Base-by-base conservation (phyloP, 2,113 vertebrate species). In the Cygnus buccinator region DNA sequence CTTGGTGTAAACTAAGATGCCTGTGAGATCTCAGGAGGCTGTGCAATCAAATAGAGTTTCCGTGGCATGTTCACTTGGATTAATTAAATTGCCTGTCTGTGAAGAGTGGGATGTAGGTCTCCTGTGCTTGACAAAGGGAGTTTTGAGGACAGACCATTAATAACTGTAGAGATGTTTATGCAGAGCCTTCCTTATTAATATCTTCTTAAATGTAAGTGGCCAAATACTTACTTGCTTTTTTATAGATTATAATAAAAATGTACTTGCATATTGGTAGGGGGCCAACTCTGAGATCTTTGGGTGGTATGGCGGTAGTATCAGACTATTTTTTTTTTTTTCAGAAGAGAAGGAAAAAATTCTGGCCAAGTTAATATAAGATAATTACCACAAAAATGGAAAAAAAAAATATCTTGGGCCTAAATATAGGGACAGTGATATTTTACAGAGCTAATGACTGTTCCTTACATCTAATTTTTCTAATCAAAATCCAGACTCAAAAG, bases 111-210 rank as follows among this genome's bases (percentile, higher is more conserved):
- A 84, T 58, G 87, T 68, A 65, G 33, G 37, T 83, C 74, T 87
- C n/a, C 35, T 84, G 77, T 93, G 62, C 58, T 84, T 89, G 54
- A 72, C 77, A 93, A 87, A 85, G 41, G 29, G 71, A 70, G 18
- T 79, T 94, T 85, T 95, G 55, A 95, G 91, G 74, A 90, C 81
- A 88, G 50, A 26, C 46, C 84, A 6, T 91, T 89, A 91, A 16
- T 76, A 87, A 79, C 41, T 67, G 21, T n/a, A 75, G 35, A 87
- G 26, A 58, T 78, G 23, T 78, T 84, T 89, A 57, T 37, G 14
- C 18, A 54, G 35, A 72, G 11, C 21, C 25, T 87, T 81, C 29
- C 12, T 65, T 94, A 61, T 35, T 29, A 50, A 43, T 82, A 26
- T 77, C 23, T 82, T 87, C 39, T 82, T 72, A 82, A 84, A 72